phyloP scores from a whole-genome alignment of 1,140 invertebrate species.

The Lepidurus couesii region DNA sequence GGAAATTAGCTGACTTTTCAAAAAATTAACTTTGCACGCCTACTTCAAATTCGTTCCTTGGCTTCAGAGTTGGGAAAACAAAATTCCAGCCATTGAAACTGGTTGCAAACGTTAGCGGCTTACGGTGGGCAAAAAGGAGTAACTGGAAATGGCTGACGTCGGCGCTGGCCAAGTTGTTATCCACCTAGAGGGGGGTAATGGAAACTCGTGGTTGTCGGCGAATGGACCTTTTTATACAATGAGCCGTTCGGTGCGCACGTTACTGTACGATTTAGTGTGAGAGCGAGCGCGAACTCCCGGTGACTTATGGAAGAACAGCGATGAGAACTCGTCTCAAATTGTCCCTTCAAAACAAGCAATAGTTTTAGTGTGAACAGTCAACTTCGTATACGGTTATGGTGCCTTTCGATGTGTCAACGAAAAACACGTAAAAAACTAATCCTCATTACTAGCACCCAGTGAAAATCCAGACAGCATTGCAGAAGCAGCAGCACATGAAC shows the following conservation, averaged over 20 bases:
- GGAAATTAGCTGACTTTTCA: background rate
- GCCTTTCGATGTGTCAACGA: constrained; percentile 32
- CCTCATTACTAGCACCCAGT: constrained; percentile 12
- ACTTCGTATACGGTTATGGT: constrained; percentile 31
- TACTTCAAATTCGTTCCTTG: background rate
- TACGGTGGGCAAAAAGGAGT: background rate
- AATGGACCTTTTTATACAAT: no score
- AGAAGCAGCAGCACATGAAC: constrained; percentile 2
- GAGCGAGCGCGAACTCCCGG: background rate
- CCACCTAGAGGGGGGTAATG: background rate
- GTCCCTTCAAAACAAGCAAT: constrained; percentile 19
- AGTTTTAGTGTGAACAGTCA: constrained; percentile 18
- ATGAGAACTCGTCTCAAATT: constrained; percentile 5
- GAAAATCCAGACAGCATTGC: background rate
- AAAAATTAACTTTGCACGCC: background rate
- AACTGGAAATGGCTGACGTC: background rate
- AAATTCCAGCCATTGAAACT: background rate
- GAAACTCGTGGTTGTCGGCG: background rate
- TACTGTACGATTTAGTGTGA: background rate
- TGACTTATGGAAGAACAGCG: background rate
- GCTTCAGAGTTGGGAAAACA: background rate
- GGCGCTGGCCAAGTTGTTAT: background rate
- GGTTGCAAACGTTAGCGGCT: background rate
- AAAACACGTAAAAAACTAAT: constrained; percentile 22
- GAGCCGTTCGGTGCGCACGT: no score